A percentile compares a stretch with the other conserved stretches of the same genome.
These are phyloP conservation scores for Galbula dea DNA, from an alignment of 2,113 vertebrate species.

Conservation along the genomic window DNA sequence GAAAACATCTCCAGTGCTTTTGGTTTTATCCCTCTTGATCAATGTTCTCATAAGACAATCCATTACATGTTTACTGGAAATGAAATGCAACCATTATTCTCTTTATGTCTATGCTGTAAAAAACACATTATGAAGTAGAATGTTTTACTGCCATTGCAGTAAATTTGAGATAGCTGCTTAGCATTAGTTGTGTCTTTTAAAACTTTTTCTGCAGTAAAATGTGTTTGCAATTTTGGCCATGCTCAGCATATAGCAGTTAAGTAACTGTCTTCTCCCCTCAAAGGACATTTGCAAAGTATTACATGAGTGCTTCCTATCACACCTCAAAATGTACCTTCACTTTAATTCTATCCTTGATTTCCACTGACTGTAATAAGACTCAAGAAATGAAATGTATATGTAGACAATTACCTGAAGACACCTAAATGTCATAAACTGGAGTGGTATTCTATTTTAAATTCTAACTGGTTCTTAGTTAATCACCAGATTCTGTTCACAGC, in stretches of 20 bases:
- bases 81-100: not conserved
- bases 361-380: not conserved
- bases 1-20: conserved; percentile 83
- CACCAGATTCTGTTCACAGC: not conserved
- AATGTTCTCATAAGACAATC: conserved; percentile 76
- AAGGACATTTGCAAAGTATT: not conserved
- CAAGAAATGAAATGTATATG: not conserved
- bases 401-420: not conserved
- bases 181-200: not conserved
- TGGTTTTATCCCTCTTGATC: conserved; percentile 66
- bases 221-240: not conserved
- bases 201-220: not conserved
- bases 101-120: not conserved
- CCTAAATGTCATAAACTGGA: not conserved
- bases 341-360: not conserved
- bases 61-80: conserved; percentile 80
- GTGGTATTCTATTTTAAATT: not conserved
- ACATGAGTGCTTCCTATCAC: not conserved
- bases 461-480: not conserved
- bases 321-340: not conserved
- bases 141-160: not conserved
- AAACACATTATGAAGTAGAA: not conserved
- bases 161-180: not conserved
- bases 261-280: not conserved
- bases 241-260: not conserved